phyloP scores from a whole-genome alignment of 2,888 invertebrate genomes.

The Aporophyla lueneburgensis region DNA sequence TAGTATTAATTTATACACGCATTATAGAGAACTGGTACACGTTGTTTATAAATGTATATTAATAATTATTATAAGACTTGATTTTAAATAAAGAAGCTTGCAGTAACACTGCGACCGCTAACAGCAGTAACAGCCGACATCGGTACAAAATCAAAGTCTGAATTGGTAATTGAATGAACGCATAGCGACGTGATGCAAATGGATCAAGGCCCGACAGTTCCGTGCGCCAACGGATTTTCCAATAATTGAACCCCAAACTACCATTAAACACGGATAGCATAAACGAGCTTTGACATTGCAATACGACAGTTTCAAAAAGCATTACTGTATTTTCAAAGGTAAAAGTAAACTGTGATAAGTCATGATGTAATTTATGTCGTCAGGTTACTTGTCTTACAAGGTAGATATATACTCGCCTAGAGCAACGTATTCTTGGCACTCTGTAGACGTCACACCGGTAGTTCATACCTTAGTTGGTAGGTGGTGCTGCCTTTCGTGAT shows the following conservation, averaged over 20 bases:
- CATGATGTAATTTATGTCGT: constrained; percentile 31
- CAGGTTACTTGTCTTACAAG: constrained; percentile 35
- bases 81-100: constrained; percentile 19
- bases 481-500: constrained; percentile 51
- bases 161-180: constrained; percentile 63
- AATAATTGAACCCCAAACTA: constrained; percentile 78
- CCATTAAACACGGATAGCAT: constrained; percentile 52
- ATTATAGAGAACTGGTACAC: constrained; percentile 64
- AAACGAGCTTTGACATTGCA: constrained; percentile 51
- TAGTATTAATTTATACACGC: constrained; percentile 70
- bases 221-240: constrained; percentile 75
- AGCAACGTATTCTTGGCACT: constrained; percentile 13
- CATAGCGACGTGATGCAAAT: constrained; percentile 69
- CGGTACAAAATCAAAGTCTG: constrained; percentile 57
- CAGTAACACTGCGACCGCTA: constrained; percentile 8
- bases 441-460: constrained; percentile 42
- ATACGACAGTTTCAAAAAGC: constrained; percentile 44
- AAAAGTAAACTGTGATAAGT: constrained; percentile 20
- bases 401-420: constrained; percentile 25
- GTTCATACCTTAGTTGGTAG: constrained; percentile 56
- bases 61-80: constrained; percentile 35
- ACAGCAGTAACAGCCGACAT: constrained; percentile 16
- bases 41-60: constrained; percentile 50
- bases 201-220: constrained; percentile 67
- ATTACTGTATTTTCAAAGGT: constrained; percentile 14